Evolutionary conservation across 2,888 invertebrate genomes (phyloP).

Genomic region (Argynnis bischoffii): DNA sequence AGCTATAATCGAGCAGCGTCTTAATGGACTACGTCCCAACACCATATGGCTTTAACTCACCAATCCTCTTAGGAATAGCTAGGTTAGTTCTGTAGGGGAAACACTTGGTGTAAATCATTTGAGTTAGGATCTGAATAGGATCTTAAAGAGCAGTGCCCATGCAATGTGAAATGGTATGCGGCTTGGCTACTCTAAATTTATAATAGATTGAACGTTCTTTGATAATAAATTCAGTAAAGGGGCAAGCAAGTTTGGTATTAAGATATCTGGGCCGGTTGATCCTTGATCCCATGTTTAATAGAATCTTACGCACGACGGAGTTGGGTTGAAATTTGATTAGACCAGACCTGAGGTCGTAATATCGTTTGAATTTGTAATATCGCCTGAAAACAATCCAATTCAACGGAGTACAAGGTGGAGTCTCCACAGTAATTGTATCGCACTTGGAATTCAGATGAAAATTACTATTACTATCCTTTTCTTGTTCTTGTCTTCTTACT

Average conservation of each 20-base stretch:
- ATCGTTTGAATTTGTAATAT: conserved; percentile 34
- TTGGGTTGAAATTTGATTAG: conserved; percentile 34
- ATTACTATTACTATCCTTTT: conserved; percentile 19
- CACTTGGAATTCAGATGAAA: conserved; percentile 23
- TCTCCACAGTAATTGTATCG: conserved; percentile 23
- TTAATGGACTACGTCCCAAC: conserved; percentile 9
- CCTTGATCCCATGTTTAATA: conserved; percentile 24
- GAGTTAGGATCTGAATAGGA: conserved; percentile 7
- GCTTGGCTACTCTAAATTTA: conserved; percentile 23
- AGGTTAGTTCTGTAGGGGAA: conserved; percentile 21
- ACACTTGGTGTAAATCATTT: conserved; percentile 30
- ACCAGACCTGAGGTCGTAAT: conserved; percentile 20
- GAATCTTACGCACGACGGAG: conserved; percentile 31
- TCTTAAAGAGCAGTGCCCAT: conserved; percentile 14
- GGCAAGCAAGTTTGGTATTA: conserved; percentile 26
- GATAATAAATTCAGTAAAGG: conserved; percentile 36
- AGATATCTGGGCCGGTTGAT: conserved; percentile 27
- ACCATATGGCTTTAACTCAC: conserved; percentile 8
- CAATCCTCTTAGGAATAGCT: conserved; percentile 15
- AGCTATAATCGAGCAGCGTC: neutral
- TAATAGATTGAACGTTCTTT: conserved; percentile 35
- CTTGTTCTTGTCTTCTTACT: neutral
- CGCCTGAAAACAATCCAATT: conserved; percentile 27
- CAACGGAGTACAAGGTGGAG: conserved; percentile 22
- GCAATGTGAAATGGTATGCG: conserved; percentile 20